These are phyloP conservation scores for Silurus meridionalis DNA, from an alignment of 2,113 vertebrate species.

Conservation along the genomic window DNA sequence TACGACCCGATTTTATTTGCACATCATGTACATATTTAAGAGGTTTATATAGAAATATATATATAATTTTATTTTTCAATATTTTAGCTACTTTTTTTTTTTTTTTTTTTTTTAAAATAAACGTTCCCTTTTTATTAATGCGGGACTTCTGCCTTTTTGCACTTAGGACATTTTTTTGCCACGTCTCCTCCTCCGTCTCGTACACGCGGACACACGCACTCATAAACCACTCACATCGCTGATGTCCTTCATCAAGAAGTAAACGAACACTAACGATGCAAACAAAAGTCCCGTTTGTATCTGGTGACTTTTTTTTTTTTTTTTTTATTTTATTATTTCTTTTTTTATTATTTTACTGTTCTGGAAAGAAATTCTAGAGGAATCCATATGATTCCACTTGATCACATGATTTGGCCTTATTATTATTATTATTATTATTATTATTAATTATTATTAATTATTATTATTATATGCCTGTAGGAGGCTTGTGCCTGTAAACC, in stretches of 20 bases:
- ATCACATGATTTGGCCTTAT: not conserved
- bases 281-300: not conserved
- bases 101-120: conserved; percentile 62
- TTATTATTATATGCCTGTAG: not conserved
- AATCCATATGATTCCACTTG: not conserved
- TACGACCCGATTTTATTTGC: conserved; percentile 74
- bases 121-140: conserved; percentile 65
- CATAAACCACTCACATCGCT: not conserved
- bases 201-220: not conserved
- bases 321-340: too few species aligned
- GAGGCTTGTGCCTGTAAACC: not conserved
- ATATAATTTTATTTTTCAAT: conserved; percentile 84
- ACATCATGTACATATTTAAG: conserved; percentile 87
- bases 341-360: not conserved
- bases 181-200: not conserved
- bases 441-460: not conserved
- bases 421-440: conserved; percentile 1
- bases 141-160: conserved; percentile 65
- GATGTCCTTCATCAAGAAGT: not conserved
- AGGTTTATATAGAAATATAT: conserved; percentile 83
- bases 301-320: not conserved
- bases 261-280: not conserved
- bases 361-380: conserved; percentile 2
- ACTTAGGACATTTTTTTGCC: conserved; percentile 57
- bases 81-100: conserved; percentile 63